phyloP scores from a whole-genome alignment of 2,113 vertebrate species.

The Clarias macrocephalus region DNA sequence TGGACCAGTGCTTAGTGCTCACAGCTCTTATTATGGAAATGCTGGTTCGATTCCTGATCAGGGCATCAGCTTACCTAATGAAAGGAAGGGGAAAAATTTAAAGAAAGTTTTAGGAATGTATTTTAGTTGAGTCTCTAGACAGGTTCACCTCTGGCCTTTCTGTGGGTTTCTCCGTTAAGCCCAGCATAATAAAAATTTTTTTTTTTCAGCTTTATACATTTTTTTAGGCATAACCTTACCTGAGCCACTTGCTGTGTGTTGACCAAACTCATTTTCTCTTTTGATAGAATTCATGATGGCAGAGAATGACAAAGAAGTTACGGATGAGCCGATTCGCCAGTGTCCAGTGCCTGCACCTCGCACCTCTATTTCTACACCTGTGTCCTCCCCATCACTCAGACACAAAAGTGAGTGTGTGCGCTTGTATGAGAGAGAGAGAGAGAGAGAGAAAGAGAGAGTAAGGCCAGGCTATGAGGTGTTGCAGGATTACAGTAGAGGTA shows the following conservation, averaged over 20 bases:
- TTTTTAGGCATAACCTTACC: neutral
- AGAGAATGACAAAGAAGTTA: slow-evolving; percentile 71
- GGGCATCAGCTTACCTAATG: no score
- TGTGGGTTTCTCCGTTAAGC: neutral
- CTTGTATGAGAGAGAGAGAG: slow-evolving; percentile 15
- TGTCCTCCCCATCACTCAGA: slow-evolving; percentile 81
- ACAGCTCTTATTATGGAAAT: no score
- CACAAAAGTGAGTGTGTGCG: slow-evolving; percentile 82
- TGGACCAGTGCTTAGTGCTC: no score
- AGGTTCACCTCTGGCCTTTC: neutral
- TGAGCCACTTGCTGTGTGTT: neutral
- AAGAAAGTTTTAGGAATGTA: no score
- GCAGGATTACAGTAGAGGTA: neutral
- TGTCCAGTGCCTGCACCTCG: slow-evolving; percentile 77
- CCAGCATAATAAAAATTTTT: no score
- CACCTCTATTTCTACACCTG: slow-evolving; percentile 79
- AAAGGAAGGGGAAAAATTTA: no score
- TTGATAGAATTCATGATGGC: slow-evolving; percentile 85
- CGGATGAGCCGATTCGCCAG: slow-evolving; percentile 78
- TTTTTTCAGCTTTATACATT: no score
- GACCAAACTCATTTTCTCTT: neutral
- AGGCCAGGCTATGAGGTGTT: neutral
- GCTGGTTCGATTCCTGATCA: no score
- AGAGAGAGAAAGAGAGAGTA: neutral
- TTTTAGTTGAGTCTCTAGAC: neutral